Evolutionary conservation across 1,140 invertebrate species (phyloP).

Genomic region (Cydia splendana): DNA sequence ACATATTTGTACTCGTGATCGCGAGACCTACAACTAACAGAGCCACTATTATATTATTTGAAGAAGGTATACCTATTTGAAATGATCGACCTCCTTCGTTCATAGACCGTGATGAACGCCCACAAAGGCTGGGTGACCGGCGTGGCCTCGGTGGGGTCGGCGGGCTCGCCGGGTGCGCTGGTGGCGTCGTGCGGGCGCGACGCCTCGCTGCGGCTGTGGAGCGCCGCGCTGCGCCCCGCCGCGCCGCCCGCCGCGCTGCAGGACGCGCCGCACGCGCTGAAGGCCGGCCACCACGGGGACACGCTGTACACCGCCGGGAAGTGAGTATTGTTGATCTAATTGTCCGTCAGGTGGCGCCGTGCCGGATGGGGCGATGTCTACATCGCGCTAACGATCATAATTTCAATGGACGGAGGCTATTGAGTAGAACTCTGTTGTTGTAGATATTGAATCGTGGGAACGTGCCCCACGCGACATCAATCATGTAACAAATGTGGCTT

Average conservation of each 20-base stretch:
- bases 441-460: too few species aligned
- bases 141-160: constrained; percentile 80
- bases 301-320: constrained; percentile 59
- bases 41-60: too few species aligned
- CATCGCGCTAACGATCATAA: background rate
- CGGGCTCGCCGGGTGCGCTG: constrained; percentile 68
- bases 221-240: constrained; percentile 77
- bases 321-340: background rate
- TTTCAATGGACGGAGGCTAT: too few species aligned
- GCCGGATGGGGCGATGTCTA: background rate
- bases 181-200: constrained; percentile 89
- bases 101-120: constrained; percentile 90
- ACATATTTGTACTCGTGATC: too few species aligned
- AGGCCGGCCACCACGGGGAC: constrained; percentile 25
- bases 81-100: too few species aligned
- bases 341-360: background rate
- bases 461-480: too few species aligned
- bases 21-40: too few species aligned
- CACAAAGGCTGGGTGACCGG: constrained; percentile 95
- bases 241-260: constrained; percentile 52
- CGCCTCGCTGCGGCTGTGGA: constrained; percentile 82
- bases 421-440: too few species aligned
- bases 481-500: too few species aligned
- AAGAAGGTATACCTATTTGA: too few species aligned
- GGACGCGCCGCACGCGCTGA: constrained; percentile 56